Evolutionary conservation across 2,113 vertebrate genomes (phyloP), one percentile per base, ranked within the genome.

Genomic region (Pachypanchax playfairii): DNA sequence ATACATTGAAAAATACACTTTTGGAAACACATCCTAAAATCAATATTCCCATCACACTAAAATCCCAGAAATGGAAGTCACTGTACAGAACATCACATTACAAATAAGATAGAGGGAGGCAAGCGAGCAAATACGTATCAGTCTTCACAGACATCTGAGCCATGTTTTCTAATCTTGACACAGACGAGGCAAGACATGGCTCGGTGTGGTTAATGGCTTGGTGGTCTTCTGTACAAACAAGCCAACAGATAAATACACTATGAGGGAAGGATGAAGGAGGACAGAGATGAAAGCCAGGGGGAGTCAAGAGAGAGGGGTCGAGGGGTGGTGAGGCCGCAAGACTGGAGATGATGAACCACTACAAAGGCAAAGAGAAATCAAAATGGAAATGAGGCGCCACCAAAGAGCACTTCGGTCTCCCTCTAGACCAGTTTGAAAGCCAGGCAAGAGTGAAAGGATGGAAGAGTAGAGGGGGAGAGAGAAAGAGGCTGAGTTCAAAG

Each of bases 381-480:
- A 86, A 88, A 89, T 89, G 86, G 87, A 91, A 82, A 91, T 84
- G 82, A 88, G 83, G 55, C 38, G 42, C 70, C 79, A 73, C 76
- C 78, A 83, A 82, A 87, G 77, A 81, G 79, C 72, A 73, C 65
- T 72, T 55, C 4, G 46, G 57, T 70, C 58, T 78, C 72, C 66
- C 65, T 44, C 73, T 75, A 73, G 78, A 81, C 51, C 28, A 54
- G 65, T 72, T 73, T 77, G 66, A 77, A 88, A 85, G 79, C 54
- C 50, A 52, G 24, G 69, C 24, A 36, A 51, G 47, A 72, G 65
- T 10, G 56, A 70, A 53, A 43, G 29, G 46, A 61, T 56, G 36
- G 6, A 20, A 36, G 50, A 41, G 52, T 18, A 25, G 33, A 20
- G 48, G n/a, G 17, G 18, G 10, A 41, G 61, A 71, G n/a, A 29